These are phyloP conservation scores for Neolamprologus brichardi DNA, from an alignment of 2,113 vertebrate species.

Conservation along the genomic window DNA sequence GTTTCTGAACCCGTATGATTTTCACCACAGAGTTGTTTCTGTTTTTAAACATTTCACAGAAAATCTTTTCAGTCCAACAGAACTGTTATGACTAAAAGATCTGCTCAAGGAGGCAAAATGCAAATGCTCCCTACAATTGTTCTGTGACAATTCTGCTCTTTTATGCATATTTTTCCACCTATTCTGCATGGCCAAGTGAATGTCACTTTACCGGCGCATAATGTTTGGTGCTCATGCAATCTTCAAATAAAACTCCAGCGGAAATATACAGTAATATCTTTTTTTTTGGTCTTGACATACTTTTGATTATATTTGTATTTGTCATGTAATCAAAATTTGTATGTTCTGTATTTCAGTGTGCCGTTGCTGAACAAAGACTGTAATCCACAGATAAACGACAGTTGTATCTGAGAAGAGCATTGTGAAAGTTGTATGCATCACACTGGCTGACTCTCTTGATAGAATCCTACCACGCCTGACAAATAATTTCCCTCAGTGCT, in stretches of 20 bases:
- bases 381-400: background rate
- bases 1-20: background rate
- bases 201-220: background rate
- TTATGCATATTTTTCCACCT: background rate
- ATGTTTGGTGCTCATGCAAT: background rate
- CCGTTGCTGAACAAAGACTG: background rate
- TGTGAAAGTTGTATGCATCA: constrained; percentile 2
- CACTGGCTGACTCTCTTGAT: constrained; percentile 13
- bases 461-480: constrained; percentile 27
- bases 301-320: background rate
- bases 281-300: background rate
- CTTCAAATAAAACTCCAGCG: background rate
- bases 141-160: background rate
- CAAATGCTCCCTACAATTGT: background rate
- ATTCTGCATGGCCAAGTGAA: background rate
- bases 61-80: background rate
- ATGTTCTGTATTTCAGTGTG: background rate
- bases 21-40: background rate
- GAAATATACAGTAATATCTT: background rate
- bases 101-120: background rate
- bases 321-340: background rate
- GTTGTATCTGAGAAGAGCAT: background rate
- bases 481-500: constrained; percentile 34
- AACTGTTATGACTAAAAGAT: background rate
- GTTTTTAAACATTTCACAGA: background rate